Base-by-base conservation (phyloP, 2,797 vertebrate species). In the Xiphophorus birchmanni region DNA sequence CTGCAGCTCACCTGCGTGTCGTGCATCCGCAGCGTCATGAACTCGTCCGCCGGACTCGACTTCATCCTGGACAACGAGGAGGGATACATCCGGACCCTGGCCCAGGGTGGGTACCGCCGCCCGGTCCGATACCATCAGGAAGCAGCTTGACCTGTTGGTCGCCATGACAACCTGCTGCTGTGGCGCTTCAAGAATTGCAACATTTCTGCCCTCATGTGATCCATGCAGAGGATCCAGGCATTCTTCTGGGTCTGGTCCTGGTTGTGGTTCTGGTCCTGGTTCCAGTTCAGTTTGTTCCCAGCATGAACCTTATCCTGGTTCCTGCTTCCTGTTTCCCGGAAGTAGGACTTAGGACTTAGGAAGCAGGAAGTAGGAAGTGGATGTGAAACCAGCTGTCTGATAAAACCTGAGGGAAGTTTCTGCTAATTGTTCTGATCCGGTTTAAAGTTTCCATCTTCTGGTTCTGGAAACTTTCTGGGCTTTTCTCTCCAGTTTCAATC, bases 1-100 rank as follows among this genome's bases (percentile, higher is more conserved):
- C 95, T 97, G 71, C 97, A 97, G 92, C 96, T 98, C 85, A 97
- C 97, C 56, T 98, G 97, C 29, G 92, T 98, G 26, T 94, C 93
- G 86, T 98, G 97, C 2, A 91, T 98, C 82, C 94, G 96, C 0
- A 96, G 97, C 0, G 91, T 98, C 82, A 96, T 98, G 96, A 98
- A 98, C 92, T 97, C 97, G 0, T 95, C 87, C 0, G 91, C 91
- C 4, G 97, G 97, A 50, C 95, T 98, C 0, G 92, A 95, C 77
- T 97, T 97, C 90, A 97, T 98, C 47, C 95, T 98, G 82, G 95
- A 95, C 92, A 96, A 97, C 0, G 92, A 96, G 88, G 93, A 96
- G 88, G 96, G 96, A 84, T 97, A 97, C 0, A 90, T 97, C 88
- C 95, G 96, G 56, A 97, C 96, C 78, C 96, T 98, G 82, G 96